These are phyloP conservation scores for Peromyscus leucopus DNA, from an alignment of 2,113 vertebrate species.

Conservation along the genomic window DNA sequence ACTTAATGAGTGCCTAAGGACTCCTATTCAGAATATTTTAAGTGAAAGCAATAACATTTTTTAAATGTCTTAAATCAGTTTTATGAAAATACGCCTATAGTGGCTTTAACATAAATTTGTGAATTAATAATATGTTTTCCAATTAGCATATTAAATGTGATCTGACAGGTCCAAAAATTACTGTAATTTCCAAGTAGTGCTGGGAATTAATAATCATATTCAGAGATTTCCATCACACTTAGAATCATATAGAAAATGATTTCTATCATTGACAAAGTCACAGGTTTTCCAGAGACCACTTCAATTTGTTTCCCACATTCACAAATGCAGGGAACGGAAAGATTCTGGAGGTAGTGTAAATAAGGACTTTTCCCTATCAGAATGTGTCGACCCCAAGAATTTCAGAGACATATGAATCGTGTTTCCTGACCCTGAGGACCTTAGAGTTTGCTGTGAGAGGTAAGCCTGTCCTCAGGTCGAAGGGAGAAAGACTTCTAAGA, in stretches of 20 bases:
- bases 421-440: background rate
- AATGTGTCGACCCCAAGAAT: background rate
- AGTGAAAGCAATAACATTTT: background rate
- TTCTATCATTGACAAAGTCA: background rate
- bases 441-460: background rate
- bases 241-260: background rate
- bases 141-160: conserved; percentile 14
- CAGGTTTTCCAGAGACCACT: background rate
- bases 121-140: conserved; percentile 10
- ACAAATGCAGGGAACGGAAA: background rate
- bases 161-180: conserved; percentile 9
- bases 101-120: conserved; percentile 32
- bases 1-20: background rate
- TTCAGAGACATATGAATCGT: background rate
- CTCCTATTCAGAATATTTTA: background rate
- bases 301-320: background rate
- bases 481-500: background rate
- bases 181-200: background rate
- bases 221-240: background rate
- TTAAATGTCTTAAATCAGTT: conserved; percentile 4
- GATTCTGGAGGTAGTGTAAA: background rate
- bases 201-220: background rate
- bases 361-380: background rate
- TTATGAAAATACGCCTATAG: background rate
- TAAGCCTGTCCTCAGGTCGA: background rate